Base-by-base conservation (phyloP, 2,888 invertebrate genomes). In the Catonia carolina region DNA sequence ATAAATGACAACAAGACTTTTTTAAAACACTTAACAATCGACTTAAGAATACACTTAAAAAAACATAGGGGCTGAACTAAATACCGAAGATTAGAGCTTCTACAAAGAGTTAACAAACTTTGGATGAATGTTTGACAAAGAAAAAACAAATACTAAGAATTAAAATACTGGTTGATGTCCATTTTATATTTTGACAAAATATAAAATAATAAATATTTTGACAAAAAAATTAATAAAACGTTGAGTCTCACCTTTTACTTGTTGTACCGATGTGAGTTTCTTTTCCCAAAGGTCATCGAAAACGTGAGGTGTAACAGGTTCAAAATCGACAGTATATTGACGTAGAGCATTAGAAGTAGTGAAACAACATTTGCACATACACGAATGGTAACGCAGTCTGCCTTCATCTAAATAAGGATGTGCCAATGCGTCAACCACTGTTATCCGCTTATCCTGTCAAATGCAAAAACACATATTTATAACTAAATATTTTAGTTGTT, bases 301-400 rank as follows among this genome's bases (percentile, higher is more conserved):
- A 57, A 89, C 83, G 72, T 87, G 86, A 60, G 87, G 83, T 62
- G 97, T 92, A 64, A 85, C 84, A 27, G 94, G 95, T 75, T 97
- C 97, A 67, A 95, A 89, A 74, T 96, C 95, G 27, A 68, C 68
- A 58, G 87, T 85, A 77, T 93, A 96, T 74, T 94, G 93, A 58
- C 95, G 78, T 78, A 86, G 82, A 12, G 73, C 73, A 50, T 84
- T 83, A 56, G 73, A 64, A 62, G 84, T 83, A 56, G 87, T 86
- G 74, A 88, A 92, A 77, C 99, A 99, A 71, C 99, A 99, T 72
- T 89, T 89, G 80, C 99, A 99, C 99, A 99, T 99, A 75, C 99
- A 99, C 62, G 97, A 98, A 78, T 99, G 99, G 79, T 97, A 99
- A 69, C 99, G 85, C 69, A 99, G 82, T 64, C 99, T 84, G 23